Percentiles rank a stretch among this genome's conserved stretches.
phyloP scores from a whole-genome alignment of 2,888 invertebrate species.

The Pyrrhosoma nymphula region DNA sequence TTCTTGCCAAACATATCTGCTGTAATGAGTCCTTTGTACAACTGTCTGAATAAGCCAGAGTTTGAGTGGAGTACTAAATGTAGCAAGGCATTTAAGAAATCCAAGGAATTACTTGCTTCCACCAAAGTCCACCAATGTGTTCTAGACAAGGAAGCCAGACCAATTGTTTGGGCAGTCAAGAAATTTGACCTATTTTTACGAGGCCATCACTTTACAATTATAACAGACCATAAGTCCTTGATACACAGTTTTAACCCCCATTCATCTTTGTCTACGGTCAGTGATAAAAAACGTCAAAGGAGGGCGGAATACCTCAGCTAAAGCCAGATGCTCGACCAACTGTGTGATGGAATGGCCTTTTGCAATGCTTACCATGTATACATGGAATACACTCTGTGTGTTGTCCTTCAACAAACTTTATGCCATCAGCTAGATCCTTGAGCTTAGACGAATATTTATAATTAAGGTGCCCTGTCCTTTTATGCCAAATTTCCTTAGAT shows the following conservation, averaged over 20 bases:
- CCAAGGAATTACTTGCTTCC: no score
- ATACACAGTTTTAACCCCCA: neutral
- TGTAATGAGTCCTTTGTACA: neutral
- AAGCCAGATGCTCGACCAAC: no score
- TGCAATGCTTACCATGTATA: no score
- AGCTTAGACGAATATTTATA: no score
- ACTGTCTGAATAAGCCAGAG: neutral
- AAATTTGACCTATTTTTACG: constrained; percentile 73
- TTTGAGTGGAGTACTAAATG: no score
- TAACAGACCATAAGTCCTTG: neutral
- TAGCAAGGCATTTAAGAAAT: no score
- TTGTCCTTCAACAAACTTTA: no score
- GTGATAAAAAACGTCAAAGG: neutral
- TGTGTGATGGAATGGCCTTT: no score
- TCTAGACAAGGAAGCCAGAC: constrained; percentile 74
- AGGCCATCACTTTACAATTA: neutral
- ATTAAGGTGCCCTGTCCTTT: no score
- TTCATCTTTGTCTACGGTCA: neutral
- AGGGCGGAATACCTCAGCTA: neutral
- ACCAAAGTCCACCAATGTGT: constrained; percentile 74
- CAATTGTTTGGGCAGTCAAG: constrained; percentile 75
- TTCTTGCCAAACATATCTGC: neutral
- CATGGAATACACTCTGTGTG: no score
- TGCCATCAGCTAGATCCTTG: no score
- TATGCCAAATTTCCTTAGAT: no score